phyloP scores from a whole-genome alignment of 2,888 invertebrate genomes.

The Aphidius colemani region DNA sequence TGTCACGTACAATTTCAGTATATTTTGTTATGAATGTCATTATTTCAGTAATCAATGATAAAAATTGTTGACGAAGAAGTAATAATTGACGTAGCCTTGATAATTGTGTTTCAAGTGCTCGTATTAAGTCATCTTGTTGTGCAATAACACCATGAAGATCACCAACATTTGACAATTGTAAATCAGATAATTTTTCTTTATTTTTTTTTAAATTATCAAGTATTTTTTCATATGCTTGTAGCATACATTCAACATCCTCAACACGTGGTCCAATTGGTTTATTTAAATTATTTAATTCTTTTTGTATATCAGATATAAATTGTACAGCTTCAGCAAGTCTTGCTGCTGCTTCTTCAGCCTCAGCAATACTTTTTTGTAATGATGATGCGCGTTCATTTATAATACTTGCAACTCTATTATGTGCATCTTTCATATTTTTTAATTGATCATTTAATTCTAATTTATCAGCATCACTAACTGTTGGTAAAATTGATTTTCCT shows the following conservation, averaged over 20 bases:
- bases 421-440: conserved; percentile 78
- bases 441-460: conserved; percentile 81
- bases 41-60: conserved; percentile 84
- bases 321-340: conserved; percentile 79
- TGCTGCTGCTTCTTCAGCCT: conserved; percentile 80
- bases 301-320: conserved; percentile 81
- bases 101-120: conserved; percentile 84
- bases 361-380: conserved; percentile 77
- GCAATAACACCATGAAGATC: conserved; percentile 79
- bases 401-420: conserved; percentile 73
- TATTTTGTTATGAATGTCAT: conserved; percentile 86
- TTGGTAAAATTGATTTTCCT: conserved; percentile 78
- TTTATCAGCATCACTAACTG: conserved; percentile 84
- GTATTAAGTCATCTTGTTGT: conserved; percentile 85
- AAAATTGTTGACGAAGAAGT: conserved; percentile 84
- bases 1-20: conserved; percentile 81
- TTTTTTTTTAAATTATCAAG: conserved; percentile 78
- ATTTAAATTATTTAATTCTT: conserved; percentile 79
- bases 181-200: conserved; percentile 76
- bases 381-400: conserved; percentile 77
- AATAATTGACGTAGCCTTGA: conserved; percentile 79
- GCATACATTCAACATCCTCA: conserved; percentile 86
- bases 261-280: conserved; percentile 86
- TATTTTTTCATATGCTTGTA: conserved; percentile 78
- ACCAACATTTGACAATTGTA: conserved; percentile 76